Percentiles rank a stretch among this genome's conserved stretches.
Conservation (phyloP, 2,888 invertebrate genomes). For the Drosophila longiperda region DNA sequence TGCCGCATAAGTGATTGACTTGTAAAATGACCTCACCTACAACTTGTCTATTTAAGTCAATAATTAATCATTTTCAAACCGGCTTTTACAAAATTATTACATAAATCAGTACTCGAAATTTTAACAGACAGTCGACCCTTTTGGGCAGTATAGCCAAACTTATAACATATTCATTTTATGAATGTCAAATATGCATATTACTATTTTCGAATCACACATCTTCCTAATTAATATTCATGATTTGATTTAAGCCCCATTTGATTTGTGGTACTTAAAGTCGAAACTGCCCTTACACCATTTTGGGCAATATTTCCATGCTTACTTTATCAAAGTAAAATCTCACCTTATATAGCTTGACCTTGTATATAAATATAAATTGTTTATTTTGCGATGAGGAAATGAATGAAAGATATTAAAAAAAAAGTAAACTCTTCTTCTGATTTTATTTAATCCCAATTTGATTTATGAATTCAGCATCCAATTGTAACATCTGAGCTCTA, state of each 20-base stretch:
- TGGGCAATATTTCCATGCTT: not conserved
- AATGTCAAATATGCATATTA: not conserved
- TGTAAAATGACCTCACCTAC: not conserved
- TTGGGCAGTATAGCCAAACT: not conserved
- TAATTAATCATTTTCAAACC: not conserved
- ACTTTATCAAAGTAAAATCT: not conserved
- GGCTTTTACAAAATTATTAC: not conserved
- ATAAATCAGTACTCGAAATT: not conserved
- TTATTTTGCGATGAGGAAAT: not conserved
- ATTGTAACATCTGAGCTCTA: not conserved
- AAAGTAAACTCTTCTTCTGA: not conserved
- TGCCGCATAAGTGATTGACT: slow-evolving; percentile 1
- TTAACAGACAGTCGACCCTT: not conserved
- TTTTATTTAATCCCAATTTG: not conserved
- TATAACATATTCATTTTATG: not conserved
- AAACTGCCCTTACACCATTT: not conserved
- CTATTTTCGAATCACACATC: not conserved
- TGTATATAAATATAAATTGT: not conserved
- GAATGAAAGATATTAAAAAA: not conserved
- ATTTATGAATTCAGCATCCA: not conserved
- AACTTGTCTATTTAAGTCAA: not conserved
- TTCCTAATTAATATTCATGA: not conserved
- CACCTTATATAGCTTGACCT: not conserved
- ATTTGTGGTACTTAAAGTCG: not conserved
- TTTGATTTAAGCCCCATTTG: not conserved